Conservation (phyloP, 2,113 vertebrate genomes). For the Microtus montanus region DNA sequence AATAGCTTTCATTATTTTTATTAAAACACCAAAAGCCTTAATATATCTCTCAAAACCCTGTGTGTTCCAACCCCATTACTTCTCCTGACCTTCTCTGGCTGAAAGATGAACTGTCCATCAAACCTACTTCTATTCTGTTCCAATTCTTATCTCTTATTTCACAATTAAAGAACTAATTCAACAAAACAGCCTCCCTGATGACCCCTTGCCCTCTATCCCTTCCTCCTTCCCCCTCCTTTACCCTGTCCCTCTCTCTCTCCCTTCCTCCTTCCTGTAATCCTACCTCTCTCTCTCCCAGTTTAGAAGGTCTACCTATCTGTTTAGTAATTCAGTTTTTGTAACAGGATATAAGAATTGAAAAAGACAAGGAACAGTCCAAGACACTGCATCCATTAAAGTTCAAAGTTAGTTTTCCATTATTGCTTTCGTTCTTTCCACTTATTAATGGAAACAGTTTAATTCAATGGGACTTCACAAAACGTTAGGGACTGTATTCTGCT, state of each 20-base stretch:
- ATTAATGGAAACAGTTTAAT: slow-evolving; percentile 34
- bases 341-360: background rate
- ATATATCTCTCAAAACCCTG: background rate
- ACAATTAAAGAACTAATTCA: background rate
- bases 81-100: background rate
- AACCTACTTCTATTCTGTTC: background rate
- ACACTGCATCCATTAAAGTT: background rate
- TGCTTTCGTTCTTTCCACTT: background rate
- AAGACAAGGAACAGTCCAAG: background rate
- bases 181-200: background rate
- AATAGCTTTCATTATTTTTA: background rate
- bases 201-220: background rate
- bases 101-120: background rate
- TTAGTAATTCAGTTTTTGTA: background rate
- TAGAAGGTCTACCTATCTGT: background rate
- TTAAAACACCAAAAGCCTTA: background rate
- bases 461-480: slow-evolving; percentile 11
- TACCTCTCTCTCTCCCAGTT: background rate
- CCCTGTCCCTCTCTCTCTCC: background rate
- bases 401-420: background rate
- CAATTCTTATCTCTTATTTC: background rate
- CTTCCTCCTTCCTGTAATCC: rapidly evolving
- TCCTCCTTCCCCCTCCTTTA: no score
- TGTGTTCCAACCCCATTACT: background rate
- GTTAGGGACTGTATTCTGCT: slow-evolving; percentile 20